Conservation (phyloP, 2,797 vertebrate species). For the Lacerta agilis region DNA sequence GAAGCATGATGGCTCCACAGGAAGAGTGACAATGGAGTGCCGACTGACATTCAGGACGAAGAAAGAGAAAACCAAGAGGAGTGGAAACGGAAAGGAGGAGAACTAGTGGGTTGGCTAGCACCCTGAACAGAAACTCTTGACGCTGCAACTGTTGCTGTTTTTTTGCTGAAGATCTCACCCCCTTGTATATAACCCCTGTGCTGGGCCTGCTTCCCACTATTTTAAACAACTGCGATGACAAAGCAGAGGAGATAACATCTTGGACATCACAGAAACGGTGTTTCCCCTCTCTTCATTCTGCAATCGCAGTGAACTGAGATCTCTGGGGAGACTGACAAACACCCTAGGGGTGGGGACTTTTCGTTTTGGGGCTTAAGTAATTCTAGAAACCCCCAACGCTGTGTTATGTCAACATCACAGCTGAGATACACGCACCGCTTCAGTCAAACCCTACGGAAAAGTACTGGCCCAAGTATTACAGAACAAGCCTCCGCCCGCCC, state of each 20-base stretch:
- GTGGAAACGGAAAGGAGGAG: no score
- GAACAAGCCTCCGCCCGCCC: no score
- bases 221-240: not conserved
- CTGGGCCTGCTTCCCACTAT: not conserved
- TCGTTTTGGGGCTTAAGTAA: not conserved
- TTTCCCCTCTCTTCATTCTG: not conserved
- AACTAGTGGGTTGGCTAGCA: no score
- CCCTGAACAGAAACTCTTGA: no score
- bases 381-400: slow-evolving; percentile 1
- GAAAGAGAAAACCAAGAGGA: no score
- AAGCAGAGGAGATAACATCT: not conserved
- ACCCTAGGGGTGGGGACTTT: not conserved
- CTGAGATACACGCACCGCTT: not conserved
- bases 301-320: not conserved
- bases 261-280: not conserved
- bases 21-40: no score
- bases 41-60: no score
- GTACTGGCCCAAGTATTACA: not conserved
- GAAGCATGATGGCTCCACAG: no score
- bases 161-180: no score
- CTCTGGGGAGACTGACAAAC: not conserved
- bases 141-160: no score
- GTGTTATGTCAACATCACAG: not conserved
- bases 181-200: no score
- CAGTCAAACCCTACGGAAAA: not conserved